These are phyloP conservation scores for Propithecus perrieri DNA, from an alignment of 2,797 vertebrate species.

Conservation along the genomic window DNA sequence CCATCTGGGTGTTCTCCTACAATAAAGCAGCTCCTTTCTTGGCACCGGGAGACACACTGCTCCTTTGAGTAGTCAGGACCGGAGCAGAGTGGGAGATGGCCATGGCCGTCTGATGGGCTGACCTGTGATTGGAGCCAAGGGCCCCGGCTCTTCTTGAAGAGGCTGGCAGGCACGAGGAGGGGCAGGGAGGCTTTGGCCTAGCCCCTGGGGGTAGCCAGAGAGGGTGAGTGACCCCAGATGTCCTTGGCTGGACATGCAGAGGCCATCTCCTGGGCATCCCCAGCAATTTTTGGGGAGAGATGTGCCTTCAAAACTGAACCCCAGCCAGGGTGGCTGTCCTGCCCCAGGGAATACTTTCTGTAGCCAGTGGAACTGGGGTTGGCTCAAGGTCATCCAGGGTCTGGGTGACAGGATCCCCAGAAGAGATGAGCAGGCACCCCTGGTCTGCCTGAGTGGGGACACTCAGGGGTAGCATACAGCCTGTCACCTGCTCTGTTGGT, in stretches of 20 bases:
- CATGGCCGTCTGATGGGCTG: background rate
- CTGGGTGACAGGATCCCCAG: background rate
- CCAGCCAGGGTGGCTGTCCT: too few species aligned
- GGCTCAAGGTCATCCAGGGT: background rate
- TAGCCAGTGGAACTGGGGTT: background rate
- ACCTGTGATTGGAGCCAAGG: background rate
- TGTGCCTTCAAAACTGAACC: background rate
- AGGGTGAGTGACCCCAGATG: background rate
- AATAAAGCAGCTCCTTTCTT: background rate
- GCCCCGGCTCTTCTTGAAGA: background rate
- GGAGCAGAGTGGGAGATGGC: background rate
- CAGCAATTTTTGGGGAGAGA: background rate
- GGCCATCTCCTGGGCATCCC: background rate
- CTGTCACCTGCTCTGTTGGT: background rate
- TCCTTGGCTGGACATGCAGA: background rate
- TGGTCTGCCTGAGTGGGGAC: background rate
- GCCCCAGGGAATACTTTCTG: background rate
- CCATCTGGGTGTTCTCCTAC: background rate
- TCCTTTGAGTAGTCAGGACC: background rate
- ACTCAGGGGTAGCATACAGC: background rate
- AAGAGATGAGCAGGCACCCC: background rate
- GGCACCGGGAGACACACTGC: background rate
- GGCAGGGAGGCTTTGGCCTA: background rate
- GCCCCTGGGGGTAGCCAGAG: background rate
- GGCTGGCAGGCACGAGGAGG: background rate